Percentiles rank a stretch among this genome's conserved stretches.
Conservation (phyloP, 2,113 vertebrate genomes). For the Ochotona curzoniae region DNA sequence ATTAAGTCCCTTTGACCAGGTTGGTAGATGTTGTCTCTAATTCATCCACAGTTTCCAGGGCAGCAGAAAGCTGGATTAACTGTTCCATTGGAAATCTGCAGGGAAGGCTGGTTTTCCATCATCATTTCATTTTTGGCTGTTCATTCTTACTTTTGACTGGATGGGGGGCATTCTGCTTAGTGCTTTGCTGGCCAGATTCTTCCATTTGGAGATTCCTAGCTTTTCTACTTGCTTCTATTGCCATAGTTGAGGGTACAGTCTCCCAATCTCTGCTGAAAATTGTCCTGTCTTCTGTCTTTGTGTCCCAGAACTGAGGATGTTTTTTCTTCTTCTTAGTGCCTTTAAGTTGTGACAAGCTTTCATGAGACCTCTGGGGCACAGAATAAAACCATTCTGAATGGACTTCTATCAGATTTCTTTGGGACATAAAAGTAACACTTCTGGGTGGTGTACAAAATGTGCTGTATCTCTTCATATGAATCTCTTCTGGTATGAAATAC, state of each 20-base stretch:
- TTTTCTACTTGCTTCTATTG: background rate
- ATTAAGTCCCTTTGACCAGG: background rate
- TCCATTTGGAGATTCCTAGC: background rate
- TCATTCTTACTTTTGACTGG: background rate
- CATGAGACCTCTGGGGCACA: constrained; percentile 1
- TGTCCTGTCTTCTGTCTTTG: background rate
- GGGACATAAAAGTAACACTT: constrained; percentile 26
- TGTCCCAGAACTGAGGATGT: background rate
- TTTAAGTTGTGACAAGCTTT: constrained; percentile 17
- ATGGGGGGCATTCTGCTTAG: background rate
- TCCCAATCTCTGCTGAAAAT: constrained; percentile 38
- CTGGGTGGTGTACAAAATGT: background rate
- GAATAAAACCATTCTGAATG: constrained; percentile 40
- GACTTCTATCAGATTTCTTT: background rate
- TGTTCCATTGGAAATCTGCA: background rate
- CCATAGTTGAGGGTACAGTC: background rate
- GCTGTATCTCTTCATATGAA: constrained; percentile 42
- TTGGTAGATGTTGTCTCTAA: background rate
- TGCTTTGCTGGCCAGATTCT: background rate
- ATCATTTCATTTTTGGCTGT: background rate
- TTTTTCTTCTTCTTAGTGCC: constrained; percentile 62
- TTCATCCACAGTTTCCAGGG: constrained; percentile 18
- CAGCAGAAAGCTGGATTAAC: background rate
- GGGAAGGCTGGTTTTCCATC: background rate
- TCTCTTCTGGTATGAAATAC: constrained; percentile 66